Evolutionary conservation across 1,140 invertebrate species (phyloP).

Genomic region (Trichoplusia ni): DNA sequence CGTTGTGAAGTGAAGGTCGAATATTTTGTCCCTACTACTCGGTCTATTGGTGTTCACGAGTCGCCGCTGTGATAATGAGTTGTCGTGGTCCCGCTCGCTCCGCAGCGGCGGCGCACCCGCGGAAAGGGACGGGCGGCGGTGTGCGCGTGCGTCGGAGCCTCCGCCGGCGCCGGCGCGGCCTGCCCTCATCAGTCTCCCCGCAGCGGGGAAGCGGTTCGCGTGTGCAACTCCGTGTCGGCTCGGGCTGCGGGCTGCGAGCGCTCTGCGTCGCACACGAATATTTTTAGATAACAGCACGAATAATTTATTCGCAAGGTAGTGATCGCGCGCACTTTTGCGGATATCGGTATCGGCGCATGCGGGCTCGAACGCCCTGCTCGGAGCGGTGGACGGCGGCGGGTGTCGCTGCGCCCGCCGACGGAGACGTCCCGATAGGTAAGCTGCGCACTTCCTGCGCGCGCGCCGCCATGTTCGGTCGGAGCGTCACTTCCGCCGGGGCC

Average conservation of each 20-base stretch:
- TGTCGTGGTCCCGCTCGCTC: constrained; percentile 67
- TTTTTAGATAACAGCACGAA: constrained; percentile 80
- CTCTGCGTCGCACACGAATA: constrained; percentile 74
- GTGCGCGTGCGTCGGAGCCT: constrained; percentile 72
- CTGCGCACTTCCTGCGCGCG: constrained; percentile 79
- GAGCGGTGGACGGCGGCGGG: constrained; percentile 40
- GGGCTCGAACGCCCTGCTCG: constrained; percentile 52
- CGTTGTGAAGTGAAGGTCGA: constrained; percentile 80
- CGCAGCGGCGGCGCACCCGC: constrained; percentile 9
- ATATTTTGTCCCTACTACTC: constrained; percentile 80
- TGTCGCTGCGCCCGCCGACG: constrained; percentile 48
- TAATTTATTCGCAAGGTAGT: constrained; percentile 77
- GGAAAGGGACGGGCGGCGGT: constrained; percentile 62
- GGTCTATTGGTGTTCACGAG: constrained; percentile 79
- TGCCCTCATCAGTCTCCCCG: constrained; percentile 79
- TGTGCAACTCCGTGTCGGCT: constrained; percentile 63
- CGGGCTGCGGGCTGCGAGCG: constrained; percentile 56
- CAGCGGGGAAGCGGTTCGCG: constrained; percentile 75
- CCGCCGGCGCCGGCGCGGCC: constrained; percentile 74
- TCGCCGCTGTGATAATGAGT: constrained; percentile 74
- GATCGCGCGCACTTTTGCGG: constrained; percentile 74
- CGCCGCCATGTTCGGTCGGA: constrained; percentile 76
- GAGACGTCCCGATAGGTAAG: constrained; percentile 78
- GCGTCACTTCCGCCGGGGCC: constrained; percentile 76
- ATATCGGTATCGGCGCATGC: constrained; percentile 65